Evolutionary conservation across 2,797 vertebrate species (phyloP).

Genomic region (Brotula barbata): DNA sequence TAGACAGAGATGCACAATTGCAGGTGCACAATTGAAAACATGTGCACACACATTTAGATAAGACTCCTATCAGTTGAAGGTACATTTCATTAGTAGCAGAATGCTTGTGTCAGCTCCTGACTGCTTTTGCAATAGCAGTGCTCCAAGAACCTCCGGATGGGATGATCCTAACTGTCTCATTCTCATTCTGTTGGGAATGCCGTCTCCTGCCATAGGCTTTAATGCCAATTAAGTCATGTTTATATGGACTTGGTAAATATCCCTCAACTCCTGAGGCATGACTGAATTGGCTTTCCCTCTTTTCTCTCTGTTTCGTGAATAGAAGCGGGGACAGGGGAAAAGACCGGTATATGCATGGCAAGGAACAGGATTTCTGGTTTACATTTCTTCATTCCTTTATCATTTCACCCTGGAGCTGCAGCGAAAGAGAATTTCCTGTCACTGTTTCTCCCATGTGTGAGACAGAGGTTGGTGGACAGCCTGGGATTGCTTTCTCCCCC

Average conservation of each 20-base stretch:
- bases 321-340: conserved; percentile 51
- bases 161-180: conserved; percentile 55
- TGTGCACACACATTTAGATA: conserved; percentile 24
- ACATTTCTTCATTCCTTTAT: conserved; percentile 81
- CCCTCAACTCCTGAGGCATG: conserved; percentile 54
- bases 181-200: conserved; percentile 36
- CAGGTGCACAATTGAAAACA: conserved; percentile 52
- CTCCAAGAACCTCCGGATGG: conserved; percentile 44
- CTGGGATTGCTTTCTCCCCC: conserved; percentile 63
- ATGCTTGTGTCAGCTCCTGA: conserved; percentile 60
- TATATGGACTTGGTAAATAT: conserved; percentile 58
- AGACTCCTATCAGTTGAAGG: conserved; percentile 46
- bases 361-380: conserved; percentile 78
- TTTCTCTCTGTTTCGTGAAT: conserved; percentile 50
- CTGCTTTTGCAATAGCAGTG: conserved; percentile 60
- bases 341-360: conserved; percentile 74
- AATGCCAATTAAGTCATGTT: conserved; percentile 62
- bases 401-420: conserved; percentile 80
- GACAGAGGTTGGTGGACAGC: conserved; percentile 76
- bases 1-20: background rate
- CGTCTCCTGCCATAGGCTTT: conserved; percentile 46
- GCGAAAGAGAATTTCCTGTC: conserved; percentile 83
- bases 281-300: conserved; percentile 21
- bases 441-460: conserved; percentile 82
- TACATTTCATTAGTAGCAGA: conserved; percentile 58